These are phyloP conservation scores for Poecilia wingei DNA, from an alignment of 2,797 vertebrate species.

Conservation along the genomic window DNA sequence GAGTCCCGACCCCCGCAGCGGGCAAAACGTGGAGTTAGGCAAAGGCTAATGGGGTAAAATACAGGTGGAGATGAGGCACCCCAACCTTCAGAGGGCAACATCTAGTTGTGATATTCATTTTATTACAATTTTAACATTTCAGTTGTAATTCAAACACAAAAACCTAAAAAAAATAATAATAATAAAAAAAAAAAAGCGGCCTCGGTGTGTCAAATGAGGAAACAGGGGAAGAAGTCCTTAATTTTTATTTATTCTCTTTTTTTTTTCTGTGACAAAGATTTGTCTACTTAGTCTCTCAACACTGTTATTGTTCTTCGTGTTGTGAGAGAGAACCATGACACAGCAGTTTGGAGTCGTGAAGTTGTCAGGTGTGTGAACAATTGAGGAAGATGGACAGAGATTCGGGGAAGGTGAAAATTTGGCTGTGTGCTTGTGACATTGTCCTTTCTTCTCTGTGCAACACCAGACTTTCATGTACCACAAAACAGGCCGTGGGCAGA, in stretches of 20 bases:
- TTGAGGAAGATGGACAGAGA: not conserved
- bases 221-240: slow-evolving; percentile 55
- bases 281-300: slow-evolving; percentile 62
- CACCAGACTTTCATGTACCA: slow-evolving; percentile 73
- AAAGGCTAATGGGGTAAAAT: slow-evolving; percentile 27
- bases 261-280: slow-evolving; percentile 58
- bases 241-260: slow-evolving; percentile 14
- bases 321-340: slow-evolving; percentile 75
- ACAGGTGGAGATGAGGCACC: slow-evolving; percentile 61
- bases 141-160: slow-evolving; percentile 78
- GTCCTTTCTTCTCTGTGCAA: slow-evolving; percentile 79
- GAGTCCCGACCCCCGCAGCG: not conserved
- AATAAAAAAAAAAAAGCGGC: slow-evolving; percentile 75
- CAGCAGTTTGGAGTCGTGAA: slow-evolving; percentile 60
- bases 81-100: slow-evolving; percentile 44
- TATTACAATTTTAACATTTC: slow-evolving; percentile 41
- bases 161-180: slow-evolving; percentile 67
- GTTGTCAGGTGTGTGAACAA: slow-evolving; percentile 43
- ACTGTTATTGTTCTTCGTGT: slow-evolving; percentile 53
- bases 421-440: slow-evolving; percentile 90
- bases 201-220: slow-evolving; percentile 59
- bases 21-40: slow-evolving; percentile 24
- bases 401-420: slow-evolving; percentile 64
- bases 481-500: slow-evolving; percentile 75
- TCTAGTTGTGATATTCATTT: slow-evolving; percentile 61